Evolutionary conservation across 2,797 vertebrate species (phyloP), one percentile per base, ranked within the genome.

Genomic region (Acanthurus leucopareius): DNA sequence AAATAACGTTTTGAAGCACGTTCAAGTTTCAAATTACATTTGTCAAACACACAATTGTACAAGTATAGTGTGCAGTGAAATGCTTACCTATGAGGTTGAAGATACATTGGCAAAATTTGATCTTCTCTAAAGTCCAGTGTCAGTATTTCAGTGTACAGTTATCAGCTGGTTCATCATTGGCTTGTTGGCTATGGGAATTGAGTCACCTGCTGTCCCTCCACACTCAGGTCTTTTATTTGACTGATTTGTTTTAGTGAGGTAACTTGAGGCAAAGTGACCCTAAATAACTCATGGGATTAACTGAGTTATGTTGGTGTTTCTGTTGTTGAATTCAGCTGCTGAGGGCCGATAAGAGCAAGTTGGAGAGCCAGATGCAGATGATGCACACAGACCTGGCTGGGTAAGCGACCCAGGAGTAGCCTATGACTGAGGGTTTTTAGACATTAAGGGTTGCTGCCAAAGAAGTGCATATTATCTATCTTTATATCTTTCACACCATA

Each of bases 331-430:
- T 75, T 20, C 63, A 99, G 97, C 83, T 94, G 44, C 87, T 98
- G 81, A 91, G 96, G 67, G 92, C 90, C 14, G 96, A 98, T 77
- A 98, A 98, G 86, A 95, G 54, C 42, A 95, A 96, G 63, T 85
- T 99, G 77, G 94, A 96, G 90, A 94, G 73, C 73, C 96, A 95
- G 75, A 78, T 98, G 79, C 95, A 97, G 82, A 93, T 95, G 80
- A 89, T 97, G 84, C 96, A 97, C 47, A 97, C 97, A 15, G 96
- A 97, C 44, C 82, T 97, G 52, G 85, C 95, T 5, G 88, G 90
- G 97, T 99, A 85, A 95, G 97, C 85, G 5, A 52, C 19, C 40
- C 28, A 64, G 16, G 6, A n/a, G 61, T 13, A 7, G 1, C 14
- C 25, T 28, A 22, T 20, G 32, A 35, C 32, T 15, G 19, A 52